Percentiles rank a stretch among this genome's conserved stretches.
phyloP scores from a whole-genome alignment of 35 echinoderm and acorn worm species.

The Ophiothrix spiculata region DNA sequence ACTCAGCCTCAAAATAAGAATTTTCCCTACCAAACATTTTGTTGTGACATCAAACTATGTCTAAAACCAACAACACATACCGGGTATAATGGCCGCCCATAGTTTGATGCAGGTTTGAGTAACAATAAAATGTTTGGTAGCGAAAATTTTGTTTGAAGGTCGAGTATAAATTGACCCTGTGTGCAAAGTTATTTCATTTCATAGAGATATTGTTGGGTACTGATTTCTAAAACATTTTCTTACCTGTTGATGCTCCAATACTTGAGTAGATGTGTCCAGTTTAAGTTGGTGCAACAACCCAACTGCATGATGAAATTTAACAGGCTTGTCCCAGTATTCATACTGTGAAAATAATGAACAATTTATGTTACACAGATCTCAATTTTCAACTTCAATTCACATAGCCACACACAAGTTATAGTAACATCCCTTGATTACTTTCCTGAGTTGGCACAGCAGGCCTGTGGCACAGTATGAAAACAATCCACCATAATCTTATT shows the following conservation, averaged over 20 bases:
- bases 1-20: too few relatives aligned
- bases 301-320: slow-evolving; percentile 24
- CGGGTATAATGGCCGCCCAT: too few relatives aligned
- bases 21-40: too few relatives aligned
- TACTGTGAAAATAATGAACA: neutral
- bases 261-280: slow-evolving; percentile 7
- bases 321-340: slow-evolving; percentile 1
- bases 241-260: slow-evolving; percentile 36
- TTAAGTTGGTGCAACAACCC: slow-evolving; percentile 18
- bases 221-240: neutral
- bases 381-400: neutral
- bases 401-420: neutral
- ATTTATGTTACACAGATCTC: neutral
- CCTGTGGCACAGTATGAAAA: too few relatives aligned
- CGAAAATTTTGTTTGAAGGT: too few relatives aligned
- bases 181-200: neutral
- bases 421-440: neutral
- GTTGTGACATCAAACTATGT: too few relatives aligned
- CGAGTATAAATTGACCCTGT: too few relatives aligned
- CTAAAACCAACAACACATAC: too few relatives aligned
- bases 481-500: too few relatives aligned
- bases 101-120: too few relatives aligned
- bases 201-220: neutral
- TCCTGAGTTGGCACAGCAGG: neutral
- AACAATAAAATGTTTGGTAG: neutral